These are phyloP conservation scores for Cygnus buccinator DNA, from an alignment of 2,113 vertebrate species.

Conservation along the genomic window DNA sequence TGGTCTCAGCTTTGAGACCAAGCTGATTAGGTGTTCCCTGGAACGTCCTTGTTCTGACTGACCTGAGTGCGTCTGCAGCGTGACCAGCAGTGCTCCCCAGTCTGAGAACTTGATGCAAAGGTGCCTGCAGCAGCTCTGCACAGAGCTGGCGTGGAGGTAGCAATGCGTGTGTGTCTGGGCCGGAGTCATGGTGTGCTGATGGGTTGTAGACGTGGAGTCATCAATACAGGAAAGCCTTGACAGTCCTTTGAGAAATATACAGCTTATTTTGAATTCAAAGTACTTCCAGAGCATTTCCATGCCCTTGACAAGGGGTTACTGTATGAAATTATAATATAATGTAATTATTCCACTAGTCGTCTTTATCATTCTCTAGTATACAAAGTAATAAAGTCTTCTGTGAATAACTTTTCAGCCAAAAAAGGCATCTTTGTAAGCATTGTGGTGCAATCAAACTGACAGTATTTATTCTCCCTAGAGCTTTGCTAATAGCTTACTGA, in stretches of 20 bases:
- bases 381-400: background rate
- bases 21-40: background rate
- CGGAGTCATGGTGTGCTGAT: background rate
- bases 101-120: background rate
- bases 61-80: background rate
- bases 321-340: background rate
- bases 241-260: background rate
- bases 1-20: background rate
- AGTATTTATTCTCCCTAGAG: background rate
- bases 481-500: background rate
- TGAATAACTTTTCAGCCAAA: background rate
- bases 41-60: background rate
- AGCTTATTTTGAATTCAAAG: background rate
- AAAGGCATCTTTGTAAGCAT: background rate
- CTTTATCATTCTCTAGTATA: background rate
- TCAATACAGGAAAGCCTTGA: background rate
- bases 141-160: background rate
- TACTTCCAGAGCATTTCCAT: background rate
- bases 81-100: accelerated
- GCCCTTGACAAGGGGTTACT: background rate
- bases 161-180: background rate
- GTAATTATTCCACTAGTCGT: background rate
- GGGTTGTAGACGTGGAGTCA: background rate
- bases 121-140: background rate
- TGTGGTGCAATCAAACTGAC: background rate